These are phyloP conservation scores for Dromococcyx pavoninus DNA, from an alignment of 2,797 vertebrate species.

Conservation along the genomic window DNA sequence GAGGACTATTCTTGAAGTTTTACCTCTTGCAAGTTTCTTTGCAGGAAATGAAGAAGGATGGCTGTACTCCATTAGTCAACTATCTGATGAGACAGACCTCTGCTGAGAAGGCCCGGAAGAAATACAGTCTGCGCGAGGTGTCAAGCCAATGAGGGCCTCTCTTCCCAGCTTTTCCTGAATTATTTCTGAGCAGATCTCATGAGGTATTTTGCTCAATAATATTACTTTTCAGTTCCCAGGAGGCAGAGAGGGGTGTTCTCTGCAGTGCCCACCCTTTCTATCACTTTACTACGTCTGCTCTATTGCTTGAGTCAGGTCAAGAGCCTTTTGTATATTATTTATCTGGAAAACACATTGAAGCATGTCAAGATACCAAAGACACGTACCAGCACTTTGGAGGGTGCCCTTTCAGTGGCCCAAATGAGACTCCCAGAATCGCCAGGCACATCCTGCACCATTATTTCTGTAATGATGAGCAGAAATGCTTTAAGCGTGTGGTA, in stretches of 20 bases:
- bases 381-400: not conserved
- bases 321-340: not conserved
- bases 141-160: not conserved
- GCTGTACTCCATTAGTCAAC: not conserved
- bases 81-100: not conserved
- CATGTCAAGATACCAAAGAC: not conserved
- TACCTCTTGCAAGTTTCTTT: not conserved
- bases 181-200: not conserved
- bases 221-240: not conserved
- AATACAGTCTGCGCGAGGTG: rapidly evolving
- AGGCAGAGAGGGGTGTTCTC: not conserved
- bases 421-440: not conserved
- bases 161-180: not conserved
- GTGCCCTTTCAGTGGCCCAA: not conserved
- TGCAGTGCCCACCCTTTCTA: not conserved
- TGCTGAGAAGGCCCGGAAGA: not conserved
- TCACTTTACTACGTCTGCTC: not conserved
- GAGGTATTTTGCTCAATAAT: not conserved
- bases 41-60: not conserved
- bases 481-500: not conserved
- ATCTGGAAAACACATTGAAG: not conserved
- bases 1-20: not conserved
- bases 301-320: not conserved
- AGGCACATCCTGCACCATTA: not conserved
- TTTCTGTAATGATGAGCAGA: not conserved